Evolutionary conservation across 2,888 invertebrate genomes (phyloP).

Genomic region (Drosophila fungiperda): DNA sequence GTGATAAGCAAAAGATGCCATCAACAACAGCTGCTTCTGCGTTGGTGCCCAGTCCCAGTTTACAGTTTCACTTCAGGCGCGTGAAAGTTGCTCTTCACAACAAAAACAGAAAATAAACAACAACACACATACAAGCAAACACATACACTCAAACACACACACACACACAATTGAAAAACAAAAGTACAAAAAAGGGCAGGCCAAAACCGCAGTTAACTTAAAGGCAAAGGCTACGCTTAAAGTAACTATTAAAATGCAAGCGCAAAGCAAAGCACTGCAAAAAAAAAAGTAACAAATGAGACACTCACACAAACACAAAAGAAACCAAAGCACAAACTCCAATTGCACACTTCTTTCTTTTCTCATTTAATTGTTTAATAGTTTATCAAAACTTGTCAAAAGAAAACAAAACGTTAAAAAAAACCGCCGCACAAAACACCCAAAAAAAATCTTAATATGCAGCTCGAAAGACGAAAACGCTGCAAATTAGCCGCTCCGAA

Average conservation of each 20-base stretch:
- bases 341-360: conserved; percentile 61
- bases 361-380: conserved; percentile 22
- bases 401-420: conserved; percentile 5
- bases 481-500: conserved; percentile 23
- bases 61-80: conserved; percentile 75
- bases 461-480: conserved; percentile 32
- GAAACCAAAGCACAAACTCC: conserved; percentile 27
- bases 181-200: conserved; percentile 44
- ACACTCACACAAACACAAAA: conserved; percentile 25
- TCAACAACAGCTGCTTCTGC: conserved; percentile 27
- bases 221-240: conserved; percentile 15
- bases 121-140: conserved; percentile 19
- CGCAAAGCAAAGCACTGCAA: conserved; percentile 7
- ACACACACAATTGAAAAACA: conserved; percentile 31
- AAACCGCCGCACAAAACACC: conserved; percentile 1
- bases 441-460: conserved; percentile 26
- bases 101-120: conserved; percentile 23
- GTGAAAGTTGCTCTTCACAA: conserved; percentile 74
- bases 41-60: conserved; percentile 52
- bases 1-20: conserved; percentile 33
- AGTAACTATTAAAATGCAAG: conserved; percentile 8
- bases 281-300: conserved; percentile 6
- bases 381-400: conserved; percentile 23
- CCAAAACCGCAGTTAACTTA: conserved; percentile 22
- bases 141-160: conserved; percentile 10